Conservation (phyloP, 2,888 invertebrate species). For the Cataglyphis altisquamis region DNA sequence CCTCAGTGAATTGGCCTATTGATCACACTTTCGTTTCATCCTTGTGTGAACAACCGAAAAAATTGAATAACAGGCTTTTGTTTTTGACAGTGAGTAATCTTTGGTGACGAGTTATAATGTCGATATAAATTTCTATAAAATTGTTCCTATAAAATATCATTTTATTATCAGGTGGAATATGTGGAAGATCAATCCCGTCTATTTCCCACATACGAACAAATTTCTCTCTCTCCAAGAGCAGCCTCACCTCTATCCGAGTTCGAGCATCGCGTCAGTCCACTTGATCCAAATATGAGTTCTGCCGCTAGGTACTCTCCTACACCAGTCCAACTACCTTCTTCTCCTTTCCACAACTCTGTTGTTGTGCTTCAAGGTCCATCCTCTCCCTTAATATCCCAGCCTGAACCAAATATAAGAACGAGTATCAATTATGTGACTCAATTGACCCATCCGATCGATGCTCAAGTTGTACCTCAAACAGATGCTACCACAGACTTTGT, state of each 20-base stretch:
- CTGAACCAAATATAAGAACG: constrained; percentile 77
- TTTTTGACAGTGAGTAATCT: constrained; percentile 82
- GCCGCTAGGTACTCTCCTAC: constrained; percentile 89
- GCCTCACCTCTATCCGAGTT: constrained; percentile 84
- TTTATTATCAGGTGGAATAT: constrained; percentile 81
- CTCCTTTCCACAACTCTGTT: constrained; percentile 84
- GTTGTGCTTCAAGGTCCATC: constrained; percentile 83
- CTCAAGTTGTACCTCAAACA: constrained; percentile 75
- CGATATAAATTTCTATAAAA: too few species aligned
- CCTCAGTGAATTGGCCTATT: constrained; percentile 77
- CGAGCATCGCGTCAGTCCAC: constrained; percentile 84
- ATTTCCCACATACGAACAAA: constrained; percentile 83
- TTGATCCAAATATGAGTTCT: constrained; percentile 87
- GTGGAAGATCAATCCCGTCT: constrained; percentile 83
- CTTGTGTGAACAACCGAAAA: constrained; percentile 79
- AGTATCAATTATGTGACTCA: constrained; percentile 80
- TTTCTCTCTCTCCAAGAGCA: constrained; percentile 82
- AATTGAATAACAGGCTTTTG: constrained; percentile 81
- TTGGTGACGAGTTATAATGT: not conserved
- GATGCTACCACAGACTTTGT: constrained; percentile 81
- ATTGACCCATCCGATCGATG: constrained; percentile 75
- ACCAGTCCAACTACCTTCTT: constrained; percentile 83
- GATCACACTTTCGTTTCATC: constrained; percentile 77
- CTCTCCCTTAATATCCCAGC: constrained; percentile 82
- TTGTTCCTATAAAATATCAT: not conserved